Evolutionary conservation across 2,888 invertebrate species (phyloP), one percentile per base, ranked within the genome.

Genomic region (Microctonus brassicae): DNA sequence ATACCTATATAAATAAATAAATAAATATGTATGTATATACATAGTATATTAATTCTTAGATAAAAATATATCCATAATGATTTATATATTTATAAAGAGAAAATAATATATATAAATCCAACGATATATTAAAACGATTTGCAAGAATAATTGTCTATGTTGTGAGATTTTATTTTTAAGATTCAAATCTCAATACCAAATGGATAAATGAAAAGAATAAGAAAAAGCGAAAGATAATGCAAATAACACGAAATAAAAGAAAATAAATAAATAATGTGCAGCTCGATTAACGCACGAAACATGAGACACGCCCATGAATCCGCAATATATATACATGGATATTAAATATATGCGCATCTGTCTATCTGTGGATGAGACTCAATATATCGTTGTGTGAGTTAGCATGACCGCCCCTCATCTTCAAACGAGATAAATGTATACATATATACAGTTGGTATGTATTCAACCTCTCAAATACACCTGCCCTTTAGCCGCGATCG

Each of bases 111-210:
- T n/a, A 62, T 57, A 57, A 69, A 66, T 34, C 22, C 34, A 24
- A 22, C 42, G 36, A 61, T 61, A 36, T 61, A 60, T 52, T 9
- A 42, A 29, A 60, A 22, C 39, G 72, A 73, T 77, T 74, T 72
- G 70, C 74, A 62, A 67, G 69, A 76, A 67, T 74, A 73, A 77
- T 77, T 75, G 74, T 76, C 75, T 71, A 57, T 69, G 57, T 57
- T 60, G 65, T 55, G 68, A 53, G 55, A 66, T 74, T 73, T 74
- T 62, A 74, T 77, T 76, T 76, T 53, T 70, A 72, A 75, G 76
- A 77, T 77, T 68, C 74, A 70, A 77, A 77, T 77, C 77, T 76
- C 67, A 24, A 60, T 36, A 33, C 47, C 17, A 26, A 34, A 47
- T 26, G 36, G 47, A 47, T 36, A 22, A 52, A 65, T n/a, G 47